These are phyloP conservation scores for Zygothrica quintamaculata DNA, from an alignment of 2,888 invertebrate species.

Conservation along the genomic window DNA sequence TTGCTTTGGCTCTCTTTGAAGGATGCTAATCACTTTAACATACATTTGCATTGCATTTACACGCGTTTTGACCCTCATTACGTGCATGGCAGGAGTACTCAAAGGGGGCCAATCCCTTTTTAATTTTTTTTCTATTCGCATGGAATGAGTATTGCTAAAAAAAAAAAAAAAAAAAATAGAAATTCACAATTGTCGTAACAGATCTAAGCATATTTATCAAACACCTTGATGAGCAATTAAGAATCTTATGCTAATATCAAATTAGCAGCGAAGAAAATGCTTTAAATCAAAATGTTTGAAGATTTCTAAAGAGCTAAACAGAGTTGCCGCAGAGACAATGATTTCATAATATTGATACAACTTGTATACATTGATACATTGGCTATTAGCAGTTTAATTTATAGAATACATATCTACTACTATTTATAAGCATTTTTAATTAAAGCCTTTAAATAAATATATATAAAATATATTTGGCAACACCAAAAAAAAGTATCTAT, in stretches of 20 bases:
- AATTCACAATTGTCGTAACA: conserved; percentile 37
- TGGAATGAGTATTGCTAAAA: too few relatives aligned
- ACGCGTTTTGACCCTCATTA: conserved; percentile 81
- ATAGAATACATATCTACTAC: too few relatives aligned
- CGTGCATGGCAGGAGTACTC: conserved; percentile 29
- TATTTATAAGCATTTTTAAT: too few relatives aligned
- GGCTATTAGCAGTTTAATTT: too few relatives aligned
- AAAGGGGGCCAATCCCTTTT: conserved; percentile 39
- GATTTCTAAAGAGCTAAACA: not conserved
- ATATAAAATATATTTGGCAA: too few relatives aligned
- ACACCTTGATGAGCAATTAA: conserved; percentile 58
- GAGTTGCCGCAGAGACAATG: too few relatives aligned
- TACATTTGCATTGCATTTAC: conserved; percentile 82
- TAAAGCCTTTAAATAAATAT: too few relatives aligned
- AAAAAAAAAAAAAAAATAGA: too few relatives aligned
- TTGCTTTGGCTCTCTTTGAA: conserved; percentile 66
- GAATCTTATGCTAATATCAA: conserved; percentile 31
- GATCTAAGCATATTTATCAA: conserved; percentile 46
- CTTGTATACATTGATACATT: too few relatives aligned
- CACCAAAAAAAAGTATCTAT: too few relatives aligned
- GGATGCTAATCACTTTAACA: conserved; percentile 82
- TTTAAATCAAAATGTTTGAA: not conserved
- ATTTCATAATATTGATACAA: too few relatives aligned
- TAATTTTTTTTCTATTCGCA: too few relatives aligned
- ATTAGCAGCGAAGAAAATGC: conserved; percentile 4